phyloP scores from a whole-genome alignment of 2,113 vertebrate species.

The Limnothrissa miodon region DNA sequence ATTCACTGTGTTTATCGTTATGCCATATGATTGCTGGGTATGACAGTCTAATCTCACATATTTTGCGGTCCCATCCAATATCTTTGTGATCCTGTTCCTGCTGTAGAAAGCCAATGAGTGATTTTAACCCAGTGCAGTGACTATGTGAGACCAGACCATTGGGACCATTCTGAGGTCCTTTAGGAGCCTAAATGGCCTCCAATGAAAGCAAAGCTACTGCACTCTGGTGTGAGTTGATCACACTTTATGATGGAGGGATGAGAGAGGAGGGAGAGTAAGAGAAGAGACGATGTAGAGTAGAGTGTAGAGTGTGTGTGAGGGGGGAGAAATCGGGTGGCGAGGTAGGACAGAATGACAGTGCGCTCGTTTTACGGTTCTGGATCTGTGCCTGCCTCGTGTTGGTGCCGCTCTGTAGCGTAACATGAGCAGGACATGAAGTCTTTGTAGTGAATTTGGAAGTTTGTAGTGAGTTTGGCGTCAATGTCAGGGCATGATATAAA shows the following conservation, averaged over 20 bases:
- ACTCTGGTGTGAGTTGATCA: background rate
- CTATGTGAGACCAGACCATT: background rate
- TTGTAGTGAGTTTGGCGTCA: background rate
- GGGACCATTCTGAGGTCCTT: no score
- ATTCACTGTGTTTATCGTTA: background rate
- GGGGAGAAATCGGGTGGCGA: background rate
- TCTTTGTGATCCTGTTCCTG: background rate
- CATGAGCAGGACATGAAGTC: background rate
- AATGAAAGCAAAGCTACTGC: background rate
- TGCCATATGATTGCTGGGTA: background rate
- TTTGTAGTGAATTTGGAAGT: conserved; percentile 3
- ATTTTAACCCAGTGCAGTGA: background rate
- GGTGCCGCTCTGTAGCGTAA: background rate
- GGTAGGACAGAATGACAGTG: background rate
- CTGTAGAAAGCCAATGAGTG: background rate
- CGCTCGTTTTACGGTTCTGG: background rate
- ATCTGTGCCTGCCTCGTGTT: background rate
- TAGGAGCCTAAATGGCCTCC: background rate
- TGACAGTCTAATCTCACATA: background rate
- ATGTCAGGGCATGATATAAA: background rate
- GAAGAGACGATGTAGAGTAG: background rate
- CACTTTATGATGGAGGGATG: background rate
- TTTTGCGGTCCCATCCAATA: background rate
- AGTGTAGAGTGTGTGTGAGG: background rate
- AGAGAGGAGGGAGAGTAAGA: background rate